Percentiles rank a stretch among this genome's conserved stretches.
Conservation (phyloP, 30 jellyfish, hydroid and myxozoan genomes). For the Turritopsis dohrnii region DNA sequence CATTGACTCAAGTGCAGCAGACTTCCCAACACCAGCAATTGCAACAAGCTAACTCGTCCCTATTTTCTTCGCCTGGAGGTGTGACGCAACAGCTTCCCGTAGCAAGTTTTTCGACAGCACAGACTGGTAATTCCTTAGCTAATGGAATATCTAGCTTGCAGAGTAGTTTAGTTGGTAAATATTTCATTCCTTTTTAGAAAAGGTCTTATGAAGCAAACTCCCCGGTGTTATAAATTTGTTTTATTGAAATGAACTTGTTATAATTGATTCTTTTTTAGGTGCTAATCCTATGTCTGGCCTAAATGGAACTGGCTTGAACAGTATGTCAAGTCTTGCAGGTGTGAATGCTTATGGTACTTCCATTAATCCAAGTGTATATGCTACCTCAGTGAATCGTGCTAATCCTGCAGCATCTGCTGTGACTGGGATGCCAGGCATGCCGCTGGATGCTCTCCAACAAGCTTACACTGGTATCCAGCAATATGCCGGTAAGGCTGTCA, state of each 20-base stretch:
- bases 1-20: background rate
- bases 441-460: conserved; percentile 49
- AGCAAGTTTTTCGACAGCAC: conserved; percentile 26
- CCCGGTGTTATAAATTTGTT: too few relatives aligned
- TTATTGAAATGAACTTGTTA: too few relatives aligned
- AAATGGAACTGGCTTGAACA: conserved; percentile 27
- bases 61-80: conserved; percentile 34
- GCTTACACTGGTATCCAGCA: conserved; percentile 87
- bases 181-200: background rate
- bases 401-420: conserved; percentile 24
- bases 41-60: conserved; percentile 54
- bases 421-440: conserved; percentile 22
- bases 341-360: conserved; percentile 20
- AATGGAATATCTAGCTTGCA: background rate
- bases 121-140: background rate
- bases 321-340: conserved; percentile 41
- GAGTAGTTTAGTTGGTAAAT: background rate
- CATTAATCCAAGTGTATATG: conserved; percentile 4
- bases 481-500: conserved; percentile 65
- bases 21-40: conserved; percentile 46
- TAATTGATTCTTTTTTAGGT: background rate
- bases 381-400: background rate
- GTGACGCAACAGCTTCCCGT: conserved; percentile 33
- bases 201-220: too few relatives aligned
- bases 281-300: conserved; percentile 21